Evolutionary conservation across 2,797 vertebrate species (phyloP).

Genomic region (Lemur catta): DNA sequence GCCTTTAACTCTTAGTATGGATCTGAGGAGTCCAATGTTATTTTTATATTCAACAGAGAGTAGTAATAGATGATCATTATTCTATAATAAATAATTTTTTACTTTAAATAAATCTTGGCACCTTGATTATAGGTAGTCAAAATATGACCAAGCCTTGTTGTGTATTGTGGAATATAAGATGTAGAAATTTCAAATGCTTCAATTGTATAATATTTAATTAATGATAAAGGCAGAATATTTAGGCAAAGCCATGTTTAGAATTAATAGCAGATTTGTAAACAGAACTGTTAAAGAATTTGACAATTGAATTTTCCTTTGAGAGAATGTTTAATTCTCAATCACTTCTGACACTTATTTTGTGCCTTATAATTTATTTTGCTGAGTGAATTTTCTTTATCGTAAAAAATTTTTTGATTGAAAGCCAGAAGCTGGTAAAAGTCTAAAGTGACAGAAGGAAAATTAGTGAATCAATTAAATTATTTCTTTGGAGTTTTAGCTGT

Average conservation of each 20-base stretch:
- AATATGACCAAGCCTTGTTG: constrained; percentile 29
- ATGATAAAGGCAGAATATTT: constrained; percentile 1
- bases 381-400: neutral
- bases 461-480: neutral
- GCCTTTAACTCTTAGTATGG: neutral
- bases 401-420: neutral
- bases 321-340: neutral
- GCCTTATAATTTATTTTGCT: neutral
- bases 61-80: neutral
- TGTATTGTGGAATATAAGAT: neutral
- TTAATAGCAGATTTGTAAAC: neutral
- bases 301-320: constrained; percentile 18
- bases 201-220: constrained; percentile 6
- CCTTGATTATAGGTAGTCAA: constrained; percentile 20
- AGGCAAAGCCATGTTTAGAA: neutral
- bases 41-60: neutral
- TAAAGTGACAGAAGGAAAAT: neutral
- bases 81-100: constrained; percentile 1
- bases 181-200: neutral
- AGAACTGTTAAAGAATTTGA: neutral
- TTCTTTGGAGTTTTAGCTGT: constrained; percentile 25
- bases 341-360: constrained; percentile 31
- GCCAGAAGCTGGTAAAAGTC: neutral
- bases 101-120: constrained; percentile 37
- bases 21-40: neutral